Percentiles rank a stretch among this genome's conserved stretches.
Conservation (phyloP, 2,888 invertebrate species). For the Drosophila lacicola region DNA sequence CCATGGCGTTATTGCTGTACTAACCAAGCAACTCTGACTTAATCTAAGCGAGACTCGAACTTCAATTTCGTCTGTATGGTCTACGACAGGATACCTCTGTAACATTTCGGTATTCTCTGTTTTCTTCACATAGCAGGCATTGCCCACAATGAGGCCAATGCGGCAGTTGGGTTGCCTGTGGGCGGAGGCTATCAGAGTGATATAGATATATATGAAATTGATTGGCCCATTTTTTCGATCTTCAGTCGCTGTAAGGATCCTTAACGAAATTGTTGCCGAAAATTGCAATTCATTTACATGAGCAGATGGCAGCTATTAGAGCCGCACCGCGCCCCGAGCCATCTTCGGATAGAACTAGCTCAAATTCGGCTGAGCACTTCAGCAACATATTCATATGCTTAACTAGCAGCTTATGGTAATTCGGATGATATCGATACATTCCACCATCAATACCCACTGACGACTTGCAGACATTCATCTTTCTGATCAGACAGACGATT, state of each 20-base stretch:
- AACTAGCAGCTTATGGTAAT: slow-evolving; percentile 36
- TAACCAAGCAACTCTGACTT: slow-evolving; percentile 92
- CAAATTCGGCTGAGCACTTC: slow-evolving; percentile 37
- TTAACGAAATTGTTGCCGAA: no score
- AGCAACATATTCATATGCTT: slow-evolving; percentile 40
- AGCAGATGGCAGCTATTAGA: slow-evolving; percentile 49
- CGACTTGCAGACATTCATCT: slow-evolving; percentile 92
- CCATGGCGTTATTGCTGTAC: slow-evolving; percentile 90
- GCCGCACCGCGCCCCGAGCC: slow-evolving; percentile 66
- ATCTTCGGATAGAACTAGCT: slow-evolving; percentile 50
- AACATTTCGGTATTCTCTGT: slow-evolving; percentile 90
- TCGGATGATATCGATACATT: slow-evolving; percentile 59
- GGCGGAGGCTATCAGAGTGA: slow-evolving; percentile 87
- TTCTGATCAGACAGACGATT: slow-evolving; percentile 93
- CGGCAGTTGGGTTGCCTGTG: slow-evolving; percentile 90
- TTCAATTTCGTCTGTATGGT: slow-evolving; percentile 78
- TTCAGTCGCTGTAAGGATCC: no score
- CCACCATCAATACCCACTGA: slow-evolving; percentile 88
- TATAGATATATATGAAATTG: no score
- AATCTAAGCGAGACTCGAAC: slow-evolving; percentile 98
- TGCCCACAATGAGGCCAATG: slow-evolving; percentile 91
- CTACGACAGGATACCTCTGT: slow-evolving; percentile 41
- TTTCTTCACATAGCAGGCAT: slow-evolving; percentile 94
- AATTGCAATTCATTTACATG: background rate
- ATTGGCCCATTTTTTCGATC: no score